These are phyloP conservation scores for Spheniscus mendiculus DNA, from an alignment of 2,113 vertebrate genomes.

Conservation along the genomic window DNA sequence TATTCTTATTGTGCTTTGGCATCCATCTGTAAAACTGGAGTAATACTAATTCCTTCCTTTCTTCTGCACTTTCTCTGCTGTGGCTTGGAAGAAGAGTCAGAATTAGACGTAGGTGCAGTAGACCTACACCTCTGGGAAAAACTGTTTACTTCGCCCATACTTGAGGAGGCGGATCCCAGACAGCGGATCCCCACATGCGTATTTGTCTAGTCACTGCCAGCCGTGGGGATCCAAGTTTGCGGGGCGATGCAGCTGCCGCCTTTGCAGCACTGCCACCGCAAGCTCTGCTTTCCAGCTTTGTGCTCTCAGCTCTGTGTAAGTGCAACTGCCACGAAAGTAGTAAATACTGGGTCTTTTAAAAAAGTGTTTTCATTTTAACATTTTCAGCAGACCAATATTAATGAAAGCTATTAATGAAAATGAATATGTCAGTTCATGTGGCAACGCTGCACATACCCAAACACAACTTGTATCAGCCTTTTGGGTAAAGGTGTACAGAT, in stretches of 20 bases:
- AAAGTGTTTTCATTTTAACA: background rate
- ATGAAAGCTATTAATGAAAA: background rate
- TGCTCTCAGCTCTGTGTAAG: background rate
- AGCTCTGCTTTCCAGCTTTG: background rate
- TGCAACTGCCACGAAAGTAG: background rate
- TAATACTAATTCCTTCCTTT: background rate
- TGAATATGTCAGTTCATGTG: background rate
- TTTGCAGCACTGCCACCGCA: background rate
- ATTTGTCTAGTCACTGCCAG: background rate
- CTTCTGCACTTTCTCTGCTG: background rate
- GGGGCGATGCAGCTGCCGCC: background rate
- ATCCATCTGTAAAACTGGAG: background rate
- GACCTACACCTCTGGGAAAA: background rate
- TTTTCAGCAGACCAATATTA: background rate
- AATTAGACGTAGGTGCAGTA: background rate
- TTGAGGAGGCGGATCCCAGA: background rate
- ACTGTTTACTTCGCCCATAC: fast-evolving
- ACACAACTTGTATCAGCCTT: background rate
- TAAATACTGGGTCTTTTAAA: background rate
- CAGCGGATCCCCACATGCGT: fast-evolving
- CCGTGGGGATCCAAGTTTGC: no score
- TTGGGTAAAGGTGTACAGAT: background rate
- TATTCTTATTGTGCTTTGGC: background rate
- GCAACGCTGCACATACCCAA: background rate
- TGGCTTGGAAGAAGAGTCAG: background rate